Conservation (phyloP, 2,797 vertebrate species). For the Hephaestus fuliginosus region DNA sequence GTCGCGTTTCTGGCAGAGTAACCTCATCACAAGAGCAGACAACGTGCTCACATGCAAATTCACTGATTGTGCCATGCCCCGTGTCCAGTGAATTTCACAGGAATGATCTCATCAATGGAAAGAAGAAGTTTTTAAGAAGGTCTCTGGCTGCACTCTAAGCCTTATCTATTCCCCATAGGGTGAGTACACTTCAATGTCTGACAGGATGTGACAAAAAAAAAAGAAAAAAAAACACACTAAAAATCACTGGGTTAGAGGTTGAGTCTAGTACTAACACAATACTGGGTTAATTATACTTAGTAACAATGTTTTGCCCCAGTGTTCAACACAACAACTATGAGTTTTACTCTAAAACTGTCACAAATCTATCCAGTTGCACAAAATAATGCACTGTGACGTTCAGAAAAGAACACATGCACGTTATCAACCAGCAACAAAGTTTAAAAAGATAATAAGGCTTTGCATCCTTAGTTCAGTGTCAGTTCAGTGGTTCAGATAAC, state of each 20-base stretch:
- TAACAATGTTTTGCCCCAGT: not conserved
- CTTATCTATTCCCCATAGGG: not conserved
- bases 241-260: not conserved
- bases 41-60: slow-evolving; percentile 10
- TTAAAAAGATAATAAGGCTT: not conserved
- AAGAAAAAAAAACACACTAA: not conserved
- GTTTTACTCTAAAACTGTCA: not conserved
- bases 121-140: not conserved
- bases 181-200: slow-evolving; percentile 5
- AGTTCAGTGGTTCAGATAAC: not conserved
- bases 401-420: not conserved
- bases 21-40: slow-evolving; percentile 8
- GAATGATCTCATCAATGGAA: slow-evolving; percentile 17
- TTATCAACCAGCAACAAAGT: not conserved
- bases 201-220: slow-evolving; percentile 44
- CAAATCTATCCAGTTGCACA: not conserved
- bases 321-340: not conserved
- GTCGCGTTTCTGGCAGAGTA: slow-evolving; percentile 1
- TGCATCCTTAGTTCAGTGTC: not conserved
- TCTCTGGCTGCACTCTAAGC: not conserved
- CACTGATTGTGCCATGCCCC: not conserved
- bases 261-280: not conserved
- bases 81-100: not conserved
- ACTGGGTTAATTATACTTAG: not conserved
- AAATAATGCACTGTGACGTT: not conserved